Evolutionary conservation across 2,888 invertebrate genomes (phyloP), one percentile per base, ranked within the genome.

Genomic region (Cheilosia urbana): DNA sequence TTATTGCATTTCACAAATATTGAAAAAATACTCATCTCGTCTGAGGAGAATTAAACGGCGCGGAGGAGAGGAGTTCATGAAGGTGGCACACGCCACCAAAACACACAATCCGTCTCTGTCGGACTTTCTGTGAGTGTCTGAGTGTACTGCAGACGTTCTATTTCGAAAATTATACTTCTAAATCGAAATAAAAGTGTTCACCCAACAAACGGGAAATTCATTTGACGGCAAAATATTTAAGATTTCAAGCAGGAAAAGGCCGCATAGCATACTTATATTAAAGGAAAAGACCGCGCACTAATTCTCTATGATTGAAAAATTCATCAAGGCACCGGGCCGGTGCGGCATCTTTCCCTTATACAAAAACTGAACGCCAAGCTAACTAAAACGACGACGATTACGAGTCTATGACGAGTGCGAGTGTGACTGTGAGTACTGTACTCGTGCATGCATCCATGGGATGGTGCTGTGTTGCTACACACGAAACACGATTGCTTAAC

Each of bases 401-500:
- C 49, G 49, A 49, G 3, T 45, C 4, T 34, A 55, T 30, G 71
- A 71, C 63, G 69, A 81, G 51, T 82, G 71, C 76, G 42, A 76
- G 71, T 76, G 37, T 37, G 42, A 76, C 65, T 76, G 37, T 37
- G 37, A 47, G 45, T 47, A n/a, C 30, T 30, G 30, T 47, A 66
- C 71, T 72, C 82, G 73, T 83, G 83, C 78, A 73, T 78, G 73
- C 68, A 79, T 75, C 73, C 73, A 75, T 53, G 51, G 57, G 21
- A 53, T 57, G 27, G 68, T 60, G 47, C 75, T 84, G 75, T 84
- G 75, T 79, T 79, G 75, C 75, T 79, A 79, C 79, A 75, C 75
- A 75, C 45, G 53, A 79, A 75, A 75, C 75, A 75, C 45, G 53
- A 76, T 84, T 84, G 75, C 79, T 76, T 42, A 84, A 80, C 84